Conservation (phyloP, 2,797 vertebrate species). For the Discoglossus pictus region DNA sequence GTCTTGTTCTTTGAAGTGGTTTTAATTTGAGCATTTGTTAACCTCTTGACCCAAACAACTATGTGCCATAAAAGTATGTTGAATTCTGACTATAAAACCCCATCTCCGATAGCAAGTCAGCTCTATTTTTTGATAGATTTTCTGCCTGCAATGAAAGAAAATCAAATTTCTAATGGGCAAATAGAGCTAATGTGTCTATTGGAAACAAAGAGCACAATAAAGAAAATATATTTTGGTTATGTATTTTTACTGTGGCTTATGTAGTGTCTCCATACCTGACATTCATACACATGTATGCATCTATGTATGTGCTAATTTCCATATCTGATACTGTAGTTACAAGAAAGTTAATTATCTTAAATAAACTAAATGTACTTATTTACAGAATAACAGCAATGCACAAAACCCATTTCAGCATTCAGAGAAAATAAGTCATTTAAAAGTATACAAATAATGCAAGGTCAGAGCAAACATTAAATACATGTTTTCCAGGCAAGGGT, state of each 20-base stretch:
- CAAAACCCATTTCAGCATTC: neutral
- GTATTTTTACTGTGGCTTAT: conserved; percentile 63
- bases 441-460: neutral
- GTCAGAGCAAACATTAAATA: conserved; percentile 6
- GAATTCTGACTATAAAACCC: conserved; percentile 23
- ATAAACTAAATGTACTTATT: conserved; percentile 60
- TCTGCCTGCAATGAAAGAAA: conserved; percentile 48
- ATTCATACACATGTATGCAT: conserved; percentile 69
- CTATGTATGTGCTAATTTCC: conserved; percentile 66
- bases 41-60: conserved; percentile 43
- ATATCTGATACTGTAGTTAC: conserved; percentile 68
- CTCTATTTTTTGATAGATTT: conserved; percentile 38
- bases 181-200: conserved; percentile 55
- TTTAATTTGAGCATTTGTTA: conserved; percentile 61
- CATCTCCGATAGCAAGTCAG: conserved; percentile 27
- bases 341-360: conserved; percentile 68
- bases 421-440: neutral
- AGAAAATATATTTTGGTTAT: conserved; percentile 65
- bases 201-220: conserved; percentile 47
- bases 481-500: neutral
- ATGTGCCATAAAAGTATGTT: conserved; percentile 36
- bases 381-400: conserved; percentile 21
- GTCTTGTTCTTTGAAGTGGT: conserved; percentile 41
- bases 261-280: conserved; percentile 69
- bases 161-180: conserved; percentile 37